phyloP scores from a whole-genome alignment of 2,113 vertebrate species.

The Labeo catla region DNA sequence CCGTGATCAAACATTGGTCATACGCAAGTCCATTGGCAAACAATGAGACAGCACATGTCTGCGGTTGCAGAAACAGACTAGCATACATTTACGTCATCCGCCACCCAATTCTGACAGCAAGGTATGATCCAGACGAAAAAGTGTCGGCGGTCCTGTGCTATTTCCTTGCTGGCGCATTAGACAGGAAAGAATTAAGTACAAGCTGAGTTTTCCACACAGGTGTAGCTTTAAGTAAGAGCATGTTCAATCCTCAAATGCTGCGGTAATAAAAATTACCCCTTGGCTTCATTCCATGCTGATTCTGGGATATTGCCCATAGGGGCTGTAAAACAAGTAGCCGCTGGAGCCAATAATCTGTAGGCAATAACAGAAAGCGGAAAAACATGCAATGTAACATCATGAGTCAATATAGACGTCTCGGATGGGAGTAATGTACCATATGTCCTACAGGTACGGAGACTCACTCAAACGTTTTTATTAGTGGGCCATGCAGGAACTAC shows the following conservation, averaged over 20 bases:
- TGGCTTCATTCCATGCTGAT: slow-evolving; percentile 1
- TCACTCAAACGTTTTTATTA: background rate
- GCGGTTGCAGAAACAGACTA: slow-evolving; percentile 34
- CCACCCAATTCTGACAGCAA: slow-evolving; percentile 11
- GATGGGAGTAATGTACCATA: background rate
- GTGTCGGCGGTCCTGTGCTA: background rate
- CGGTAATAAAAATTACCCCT: slow-evolving; percentile 5
- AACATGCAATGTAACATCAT: slow-evolving; percentile 4
- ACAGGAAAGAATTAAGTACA: slow-evolving; percentile 2
- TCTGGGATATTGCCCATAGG: background rate
- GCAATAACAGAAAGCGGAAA: slow-evolving; percentile 20
- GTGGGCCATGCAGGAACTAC: background rate
- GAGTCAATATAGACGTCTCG: slow-evolving; percentile 5
- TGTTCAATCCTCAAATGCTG: background rate
- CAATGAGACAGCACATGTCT: slow-evolving; percentile 33
- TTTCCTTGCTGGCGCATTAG: slow-evolving; percentile 28
- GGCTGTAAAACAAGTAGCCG: background rate
- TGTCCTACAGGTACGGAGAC: background rate
- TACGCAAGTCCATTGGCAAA: background rate
- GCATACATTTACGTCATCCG: slow-evolving; percentile 28
- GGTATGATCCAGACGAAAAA: slow-evolving; percentile 30
- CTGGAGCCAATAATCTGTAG: slow-evolving; percentile 11
- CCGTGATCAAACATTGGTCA: slow-evolving; percentile 3
- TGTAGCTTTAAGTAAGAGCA: background rate
- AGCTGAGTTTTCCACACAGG: slow-evolving; percentile 2